A percentile compares a stretch with the other conserved stretches of the same genome.
Evolutionary conservation across 2,113 vertebrate genomes (phyloP).

Genomic region (Sturnira hondurensis): DNA sequence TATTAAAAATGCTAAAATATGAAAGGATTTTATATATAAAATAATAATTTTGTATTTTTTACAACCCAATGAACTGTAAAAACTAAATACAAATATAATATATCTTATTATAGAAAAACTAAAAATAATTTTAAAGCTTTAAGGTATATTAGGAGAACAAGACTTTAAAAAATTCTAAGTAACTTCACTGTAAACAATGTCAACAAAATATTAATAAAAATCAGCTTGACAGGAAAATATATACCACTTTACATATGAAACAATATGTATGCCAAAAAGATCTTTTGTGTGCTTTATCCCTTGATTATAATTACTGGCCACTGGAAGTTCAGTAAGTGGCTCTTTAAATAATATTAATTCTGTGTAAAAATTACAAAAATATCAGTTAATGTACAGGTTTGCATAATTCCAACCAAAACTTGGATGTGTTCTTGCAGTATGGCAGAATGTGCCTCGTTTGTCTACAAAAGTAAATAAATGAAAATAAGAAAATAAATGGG

Average conservation of each 20-base stretch:
- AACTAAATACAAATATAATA: neutral
- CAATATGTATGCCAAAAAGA: neutral
- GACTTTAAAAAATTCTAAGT: neutral
- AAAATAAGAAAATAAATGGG: neutral
- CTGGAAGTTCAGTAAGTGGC: neutral
- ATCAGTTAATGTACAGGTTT: neutral
- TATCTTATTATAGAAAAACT: neutral
- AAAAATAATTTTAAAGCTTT: constrained; percentile 28
- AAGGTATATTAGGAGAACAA: neutral
- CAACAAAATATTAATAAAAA: neutral
- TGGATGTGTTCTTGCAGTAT: constrained; percentile 8
- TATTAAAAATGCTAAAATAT: neutral
- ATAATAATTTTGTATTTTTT: constrained; percentile 25
- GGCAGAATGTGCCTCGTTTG: neutral
- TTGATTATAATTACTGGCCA: neutral
- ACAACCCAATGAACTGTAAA: neutral
- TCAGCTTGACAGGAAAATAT: neutral
- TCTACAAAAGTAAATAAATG: constrained; percentile 1
- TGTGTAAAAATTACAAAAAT: neutral
- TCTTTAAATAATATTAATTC: constrained; percentile 1
- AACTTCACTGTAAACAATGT: neutral
- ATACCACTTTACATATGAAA: neutral
- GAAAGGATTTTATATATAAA: neutral
- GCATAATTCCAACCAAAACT: neutral
- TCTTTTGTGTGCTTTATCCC: neutral